Conservation (phyloP, 2,888 invertebrate species). For the Trichogramma evanescens region DNA sequence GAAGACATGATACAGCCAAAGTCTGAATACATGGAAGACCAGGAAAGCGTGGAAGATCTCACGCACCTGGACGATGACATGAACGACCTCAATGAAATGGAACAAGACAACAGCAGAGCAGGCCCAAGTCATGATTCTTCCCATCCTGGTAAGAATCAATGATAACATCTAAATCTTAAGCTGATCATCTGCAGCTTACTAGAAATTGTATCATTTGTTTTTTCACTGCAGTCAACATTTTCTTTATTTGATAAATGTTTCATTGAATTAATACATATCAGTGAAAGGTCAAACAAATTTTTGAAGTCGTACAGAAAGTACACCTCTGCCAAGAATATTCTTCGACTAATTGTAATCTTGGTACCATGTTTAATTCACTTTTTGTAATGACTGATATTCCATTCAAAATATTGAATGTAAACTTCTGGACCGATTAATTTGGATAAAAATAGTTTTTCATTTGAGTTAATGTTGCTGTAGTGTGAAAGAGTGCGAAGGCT, state of each 20-base stretch:
- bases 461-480: too few relatives aligned
- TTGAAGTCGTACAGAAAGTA: constrained; percentile 3
- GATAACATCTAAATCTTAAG: not conserved
- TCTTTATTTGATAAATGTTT: constrained; percentile 13
- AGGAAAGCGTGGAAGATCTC: constrained; percentile 74
- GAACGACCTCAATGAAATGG: constrained; percentile 62
- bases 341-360: constrained; percentile 19
- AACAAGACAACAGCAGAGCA: constrained; percentile 61
- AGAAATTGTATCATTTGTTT: constrained; percentile 1
- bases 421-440: too few relatives aligned
- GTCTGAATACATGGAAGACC: constrained; percentile 66
- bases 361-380: constrained; percentile 17
- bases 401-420: too few relatives aligned
- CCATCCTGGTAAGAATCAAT: constrained; percentile 54
- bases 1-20: constrained; percentile 60
- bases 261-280: not conserved
- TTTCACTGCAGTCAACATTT: constrained; percentile 1
- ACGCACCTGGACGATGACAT: constrained; percentile 74
- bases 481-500: too few relatives aligned
- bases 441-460: too few relatives aligned
- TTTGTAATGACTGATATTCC: not conserved
- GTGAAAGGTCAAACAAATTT: not conserved
- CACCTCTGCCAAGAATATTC: constrained; percentile 18
- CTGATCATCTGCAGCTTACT: not conserved
- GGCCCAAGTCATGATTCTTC: constrained; percentile 58